Base-by-base conservation (phyloP, 2,888 invertebrate species). In the Plebejus anna region DNA sequence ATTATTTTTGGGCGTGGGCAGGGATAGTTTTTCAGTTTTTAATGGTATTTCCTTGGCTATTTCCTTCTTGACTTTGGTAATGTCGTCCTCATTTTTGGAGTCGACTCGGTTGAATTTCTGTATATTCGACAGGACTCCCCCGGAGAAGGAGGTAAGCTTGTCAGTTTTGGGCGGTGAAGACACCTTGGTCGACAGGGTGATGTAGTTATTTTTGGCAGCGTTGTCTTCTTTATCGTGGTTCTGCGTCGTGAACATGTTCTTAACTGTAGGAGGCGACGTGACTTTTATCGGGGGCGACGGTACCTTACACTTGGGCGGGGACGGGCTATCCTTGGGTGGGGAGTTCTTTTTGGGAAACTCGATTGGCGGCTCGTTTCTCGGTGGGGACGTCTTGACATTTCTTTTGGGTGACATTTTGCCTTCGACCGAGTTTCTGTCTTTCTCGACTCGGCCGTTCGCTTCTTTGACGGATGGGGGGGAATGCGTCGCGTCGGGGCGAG, bases 371-470 rank as follows among this genome's bases (percentile, higher is more conserved):
- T 66, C 77, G 28, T 79, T 79, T 28, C 71, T 76, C 72, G 77
- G 51, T 70, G 79, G 76, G 78, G 9, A 79, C 73, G 76, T 78
- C 75, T 81, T 82, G 6, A 79, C 11, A 47, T 77, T 36, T 76
- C 77, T 76, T 76, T 82, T 76, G 32, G 81, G 6, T 76, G 80
- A 38, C 61, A 76, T 78, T 76, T 76, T 71, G 36, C 88, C 87
- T 79, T 90, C 89, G 9, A 90, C 89, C 16, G 90, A 89, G 81
- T 90, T 90, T 79, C 87, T 84, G 6, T 84, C 81, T 72, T 78
- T 77, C 70, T 79, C 78, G 57, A 55, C 66, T 76, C 76, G 32
- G 71, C 55, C 76, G 75, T 75, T 70, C 70, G 66, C 42, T 47
- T 77, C 61, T 61, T 22, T 28, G 71, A 71, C 55, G 28, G 72